Conservation (phyloP, 2,797 vertebrate genomes). For the Philypnodon macrostomus region DNA sequence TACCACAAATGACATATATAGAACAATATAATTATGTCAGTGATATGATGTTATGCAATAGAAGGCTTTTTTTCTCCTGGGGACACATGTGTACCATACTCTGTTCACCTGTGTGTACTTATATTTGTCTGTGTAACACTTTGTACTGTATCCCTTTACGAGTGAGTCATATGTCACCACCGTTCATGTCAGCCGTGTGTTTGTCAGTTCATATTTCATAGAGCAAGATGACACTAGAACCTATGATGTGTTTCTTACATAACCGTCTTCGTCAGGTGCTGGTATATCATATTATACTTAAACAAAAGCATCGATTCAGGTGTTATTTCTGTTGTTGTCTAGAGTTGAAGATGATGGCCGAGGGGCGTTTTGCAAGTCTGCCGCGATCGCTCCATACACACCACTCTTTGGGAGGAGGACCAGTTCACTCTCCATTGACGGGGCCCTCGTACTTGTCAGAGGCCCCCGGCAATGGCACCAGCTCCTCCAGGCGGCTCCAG, state of each 20-base stretch:
- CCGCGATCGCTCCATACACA: conserved; percentile 83
- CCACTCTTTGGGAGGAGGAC: conserved; percentile 50
- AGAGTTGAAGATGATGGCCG: conserved; percentile 92
- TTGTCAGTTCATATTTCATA: conserved; percentile 22
- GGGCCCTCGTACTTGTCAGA: conserved; percentile 76
- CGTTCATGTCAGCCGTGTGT: conserved; percentile 20
- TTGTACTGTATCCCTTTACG: conserved; percentile 5
- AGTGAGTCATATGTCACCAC: conserved; percentile 23
- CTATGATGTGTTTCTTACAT: conserved; percentile 26
- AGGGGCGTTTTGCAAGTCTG: conserved; percentile 91
- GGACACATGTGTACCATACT: conserved; percentile 2
- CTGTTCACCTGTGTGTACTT: conserved; percentile 8
- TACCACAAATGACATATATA: too few species aligned
- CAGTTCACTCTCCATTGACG: conserved; percentile 50
- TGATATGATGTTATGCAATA: conserved; percentile 16
- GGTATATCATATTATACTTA: neutral
- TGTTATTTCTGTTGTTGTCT: conserved; percentile 13
- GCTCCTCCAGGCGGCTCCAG: conserved; percentile 72
- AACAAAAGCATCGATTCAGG: neutral
- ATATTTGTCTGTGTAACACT: conserved; percentile 1
- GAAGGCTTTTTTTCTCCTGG: neutral
- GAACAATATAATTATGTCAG: neutral
- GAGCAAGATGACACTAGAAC: neutral
- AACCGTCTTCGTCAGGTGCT: conserved; percentile 4
- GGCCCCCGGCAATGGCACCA: conserved; percentile 22